phyloP scores from a whole-genome alignment of 1,140 invertebrate species.

The Portunus trituberculatus region DNA sequence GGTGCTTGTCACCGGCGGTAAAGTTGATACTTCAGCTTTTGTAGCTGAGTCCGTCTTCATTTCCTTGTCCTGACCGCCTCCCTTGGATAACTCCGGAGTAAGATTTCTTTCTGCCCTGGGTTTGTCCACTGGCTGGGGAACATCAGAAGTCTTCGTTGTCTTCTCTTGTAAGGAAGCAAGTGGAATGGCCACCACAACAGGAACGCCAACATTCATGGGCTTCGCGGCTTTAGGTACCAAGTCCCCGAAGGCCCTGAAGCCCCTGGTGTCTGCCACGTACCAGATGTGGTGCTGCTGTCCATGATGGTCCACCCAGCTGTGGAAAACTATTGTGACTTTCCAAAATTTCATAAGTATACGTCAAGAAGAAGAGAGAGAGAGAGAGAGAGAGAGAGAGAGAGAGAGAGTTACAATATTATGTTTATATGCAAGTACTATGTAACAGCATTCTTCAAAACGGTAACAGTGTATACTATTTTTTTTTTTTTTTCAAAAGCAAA shows the following conservation, averaged over 20 bases:
- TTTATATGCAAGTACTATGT: too few relatives aligned
- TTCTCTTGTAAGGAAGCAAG: neutral
- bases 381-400: too few relatives aligned
- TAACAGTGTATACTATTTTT: too few relatives aligned
- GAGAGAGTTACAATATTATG: too few relatives aligned
- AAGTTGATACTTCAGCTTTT: neutral
- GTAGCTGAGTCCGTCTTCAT: neutral
- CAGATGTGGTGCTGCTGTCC: constrained; percentile 46
- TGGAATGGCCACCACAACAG: constrained; percentile 40
- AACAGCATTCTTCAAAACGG: too few relatives aligned
- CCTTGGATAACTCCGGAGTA: neutral
- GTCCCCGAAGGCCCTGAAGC: constrained; percentile 67
- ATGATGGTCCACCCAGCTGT: constrained; percentile 64
- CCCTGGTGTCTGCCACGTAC: constrained; percentile 64
- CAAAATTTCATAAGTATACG: too few relatives aligned
- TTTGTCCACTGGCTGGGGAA: neutral
- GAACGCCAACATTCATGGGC: constrained; percentile 36
- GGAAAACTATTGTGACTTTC: neutral
- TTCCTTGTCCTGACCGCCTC: neutral
- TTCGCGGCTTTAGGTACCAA: neutral
- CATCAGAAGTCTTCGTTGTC: neutral
- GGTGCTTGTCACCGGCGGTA: neutral
- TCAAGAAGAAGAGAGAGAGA: too few relatives aligned
- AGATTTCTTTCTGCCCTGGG: neutral
- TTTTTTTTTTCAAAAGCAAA: too few relatives aligned